These are phyloP conservation scores for Macrostomum lignano DNA, from an alignment of 1,140 invertebrate species.

Conservation along the genomic window DNA sequence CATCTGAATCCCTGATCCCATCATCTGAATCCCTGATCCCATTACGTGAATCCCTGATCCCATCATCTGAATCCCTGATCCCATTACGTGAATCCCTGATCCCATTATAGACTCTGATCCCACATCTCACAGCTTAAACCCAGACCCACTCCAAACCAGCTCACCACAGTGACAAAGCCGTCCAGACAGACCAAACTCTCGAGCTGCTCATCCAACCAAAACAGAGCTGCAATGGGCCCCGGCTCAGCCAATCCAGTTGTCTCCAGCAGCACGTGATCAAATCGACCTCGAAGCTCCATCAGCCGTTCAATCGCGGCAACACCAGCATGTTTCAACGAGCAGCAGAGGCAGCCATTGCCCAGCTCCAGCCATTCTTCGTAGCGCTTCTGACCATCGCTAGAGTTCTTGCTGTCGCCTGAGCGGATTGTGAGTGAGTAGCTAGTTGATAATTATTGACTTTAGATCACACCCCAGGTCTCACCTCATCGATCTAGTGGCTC, in stretches of 20 bases:
- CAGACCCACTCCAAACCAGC: neutral
- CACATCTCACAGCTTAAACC: slow-evolving; percentile 2
- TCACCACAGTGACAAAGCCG: slow-evolving; percentile 33
- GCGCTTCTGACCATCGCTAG: slow-evolving; percentile 26
- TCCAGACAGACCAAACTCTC: slow-evolving; percentile 36
- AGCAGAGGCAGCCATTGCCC: slow-evolving; percentile 37
- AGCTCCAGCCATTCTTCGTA: slow-evolving; percentile 39
- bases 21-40: neutral
- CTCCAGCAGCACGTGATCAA: slow-evolving; percentile 39
- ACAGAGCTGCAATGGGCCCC: slow-evolving; percentile 35
- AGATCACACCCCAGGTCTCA: too few relatives aligned
- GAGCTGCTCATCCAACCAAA: slow-evolving; percentile 37
- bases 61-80: too few relatives aligned
- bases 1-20: too few relatives aligned
- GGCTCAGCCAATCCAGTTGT: slow-evolving; percentile 37
- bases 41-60: neutral
- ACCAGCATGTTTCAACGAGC: slow-evolving; percentile 37
- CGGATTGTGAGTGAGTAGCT: too few relatives aligned
- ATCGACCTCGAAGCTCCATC: slow-evolving; percentile 35
- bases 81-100: too few relatives aligned
- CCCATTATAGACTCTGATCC: too few relatives aligned
- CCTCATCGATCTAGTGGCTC: too few relatives aligned
- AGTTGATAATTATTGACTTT: too few relatives aligned
- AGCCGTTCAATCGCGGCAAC: slow-evolving; percentile 37
- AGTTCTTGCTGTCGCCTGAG: too few relatives aligned